Percentiles rank a stretch among this genome's conserved stretches.
Evolutionary conservation across 2,888 invertebrate species (phyloP).

Genomic region (Caenorhabditis sp.): DNA sequence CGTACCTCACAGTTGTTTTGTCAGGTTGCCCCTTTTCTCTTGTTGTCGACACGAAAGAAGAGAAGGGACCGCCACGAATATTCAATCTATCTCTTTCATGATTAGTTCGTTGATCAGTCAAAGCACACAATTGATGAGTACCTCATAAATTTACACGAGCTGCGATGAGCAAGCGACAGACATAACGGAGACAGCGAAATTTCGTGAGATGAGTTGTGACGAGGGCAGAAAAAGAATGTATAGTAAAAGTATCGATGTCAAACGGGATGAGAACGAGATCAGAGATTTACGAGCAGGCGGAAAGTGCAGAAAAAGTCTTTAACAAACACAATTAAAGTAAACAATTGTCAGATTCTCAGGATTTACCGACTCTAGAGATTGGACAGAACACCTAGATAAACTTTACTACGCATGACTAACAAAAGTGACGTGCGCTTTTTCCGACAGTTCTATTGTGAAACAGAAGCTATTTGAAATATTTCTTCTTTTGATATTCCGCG

Average conservation of each 20-base stretch:
- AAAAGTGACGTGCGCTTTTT: constrained; percentile 1
- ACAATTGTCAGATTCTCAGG: not conserved
- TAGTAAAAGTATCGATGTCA: constrained; percentile 45
- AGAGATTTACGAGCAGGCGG: not conserved
- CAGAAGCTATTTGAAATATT: not conserved
- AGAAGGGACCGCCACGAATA: constrained; percentile 36
- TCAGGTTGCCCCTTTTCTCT: constrained; percentile 27
- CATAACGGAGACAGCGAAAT: constrained; percentile 26
- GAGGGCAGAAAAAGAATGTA: constrained; percentile 36
- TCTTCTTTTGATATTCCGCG: too few relatives aligned
- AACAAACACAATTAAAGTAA: constrained; percentile 5
- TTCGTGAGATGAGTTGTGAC: constrained; percentile 22
- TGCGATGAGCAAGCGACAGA: constrained; percentile 23
- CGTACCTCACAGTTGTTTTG: constrained; percentile 64
- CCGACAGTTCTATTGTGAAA: constrained; percentile 1
- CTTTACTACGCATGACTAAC: constrained; percentile 4
- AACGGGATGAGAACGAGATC: constrained; percentile 21
- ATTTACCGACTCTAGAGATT: not conserved
- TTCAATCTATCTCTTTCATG: constrained; percentile 63
- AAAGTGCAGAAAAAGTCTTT: constrained; percentile 5
- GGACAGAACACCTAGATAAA: not conserved
- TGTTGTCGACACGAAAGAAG: constrained; percentile 8
- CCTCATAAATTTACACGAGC: constrained; percentile 59
- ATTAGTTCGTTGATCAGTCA: constrained; percentile 45
- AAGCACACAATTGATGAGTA: constrained; percentile 43